A percentile compares a stretch with the other conserved stretches of the same genome.
phyloP scores from a whole-genome alignment of 2,888 invertebrate genomes.

The Leptinotarsa rubiginosa region DNA sequence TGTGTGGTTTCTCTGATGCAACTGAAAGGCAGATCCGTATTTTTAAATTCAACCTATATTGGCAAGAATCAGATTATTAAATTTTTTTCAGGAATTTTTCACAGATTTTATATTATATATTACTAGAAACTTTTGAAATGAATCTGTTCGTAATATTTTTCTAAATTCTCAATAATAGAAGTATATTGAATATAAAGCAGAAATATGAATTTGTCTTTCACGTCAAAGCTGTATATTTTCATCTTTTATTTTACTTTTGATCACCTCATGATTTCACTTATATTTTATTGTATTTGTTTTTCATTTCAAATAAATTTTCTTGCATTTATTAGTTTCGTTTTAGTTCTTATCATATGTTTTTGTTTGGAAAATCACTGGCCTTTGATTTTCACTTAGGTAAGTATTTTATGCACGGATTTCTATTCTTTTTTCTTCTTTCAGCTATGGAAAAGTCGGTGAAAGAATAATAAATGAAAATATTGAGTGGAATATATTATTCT shows the following conservation, averaged over 20 bases:
- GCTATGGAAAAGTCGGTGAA: not conserved
- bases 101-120: too few species aligned
- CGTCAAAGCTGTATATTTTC: not conserved
- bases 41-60: not conserved
- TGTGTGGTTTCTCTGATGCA: slow-evolving; percentile 13
- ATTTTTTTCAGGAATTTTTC: too few species aligned
- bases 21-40: not conserved
- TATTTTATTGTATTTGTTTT: not conserved
- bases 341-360: slow-evolving; percentile 2
- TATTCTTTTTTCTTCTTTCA: not conserved
- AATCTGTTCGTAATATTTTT: too few species aligned
- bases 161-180: not conserved
- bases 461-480: not conserved
- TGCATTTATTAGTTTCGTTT: slow-evolving; percentile 13
- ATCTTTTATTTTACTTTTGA: not conserved
- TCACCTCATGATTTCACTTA: not conserved
- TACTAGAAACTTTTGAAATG: too few species aligned
- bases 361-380: too few species aligned
- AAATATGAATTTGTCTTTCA: not conserved
- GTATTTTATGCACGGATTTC: slow-evolving; percentile 5
- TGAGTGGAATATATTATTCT: too few species aligned
- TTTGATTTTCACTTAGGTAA: not conserved
- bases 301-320: not conserved
- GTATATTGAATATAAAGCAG: not conserved
- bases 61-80: too few species aligned